phyloP scores from a whole-genome alignment of 2,113 vertebrate species.

The Oenanthe oenanthe region DNA sequence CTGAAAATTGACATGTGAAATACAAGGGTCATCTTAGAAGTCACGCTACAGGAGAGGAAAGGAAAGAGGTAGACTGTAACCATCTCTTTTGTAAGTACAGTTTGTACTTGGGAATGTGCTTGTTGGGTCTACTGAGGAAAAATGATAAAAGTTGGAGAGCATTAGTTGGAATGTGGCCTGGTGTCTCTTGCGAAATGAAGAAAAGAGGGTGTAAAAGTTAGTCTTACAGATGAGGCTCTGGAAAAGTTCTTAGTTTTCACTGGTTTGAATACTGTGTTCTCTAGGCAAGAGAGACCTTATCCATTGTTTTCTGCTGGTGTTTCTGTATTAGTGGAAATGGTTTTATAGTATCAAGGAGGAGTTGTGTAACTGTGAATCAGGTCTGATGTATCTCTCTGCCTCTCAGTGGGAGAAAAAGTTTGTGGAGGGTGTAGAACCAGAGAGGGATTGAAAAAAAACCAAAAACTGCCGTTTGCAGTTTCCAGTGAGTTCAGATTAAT shows the following conservation, averaged over 20 bases:
- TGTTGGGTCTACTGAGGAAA: background rate
- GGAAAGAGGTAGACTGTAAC: background rate
- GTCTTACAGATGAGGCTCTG: background rate
- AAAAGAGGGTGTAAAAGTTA: background rate
- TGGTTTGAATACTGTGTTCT: background rate
- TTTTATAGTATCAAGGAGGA: background rate
- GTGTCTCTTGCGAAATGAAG: background rate
- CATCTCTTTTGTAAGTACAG: background rate
- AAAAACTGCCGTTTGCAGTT: background rate
- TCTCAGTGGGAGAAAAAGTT: background rate
- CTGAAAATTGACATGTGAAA: background rate
- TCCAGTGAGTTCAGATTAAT: background rate
- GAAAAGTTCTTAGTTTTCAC: background rate
- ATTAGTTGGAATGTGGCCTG: background rate
- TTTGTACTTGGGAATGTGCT: background rate
- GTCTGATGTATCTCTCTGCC: background rate
- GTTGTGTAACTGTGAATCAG: background rate
- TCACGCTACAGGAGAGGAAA: background rate
- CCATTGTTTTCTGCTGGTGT: background rate
- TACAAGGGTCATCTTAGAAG: background rate
- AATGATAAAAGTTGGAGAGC: background rate
- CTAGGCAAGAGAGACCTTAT: background rate
- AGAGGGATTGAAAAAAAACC: background rate
- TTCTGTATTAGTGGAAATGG: background rate
- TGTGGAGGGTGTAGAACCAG: rapidly evolving